Evolutionary conservation across 2,113 vertebrate genomes (phyloP), one percentile per base, ranked within the genome.

Genomic region (Siphamia tubifer): DNA sequence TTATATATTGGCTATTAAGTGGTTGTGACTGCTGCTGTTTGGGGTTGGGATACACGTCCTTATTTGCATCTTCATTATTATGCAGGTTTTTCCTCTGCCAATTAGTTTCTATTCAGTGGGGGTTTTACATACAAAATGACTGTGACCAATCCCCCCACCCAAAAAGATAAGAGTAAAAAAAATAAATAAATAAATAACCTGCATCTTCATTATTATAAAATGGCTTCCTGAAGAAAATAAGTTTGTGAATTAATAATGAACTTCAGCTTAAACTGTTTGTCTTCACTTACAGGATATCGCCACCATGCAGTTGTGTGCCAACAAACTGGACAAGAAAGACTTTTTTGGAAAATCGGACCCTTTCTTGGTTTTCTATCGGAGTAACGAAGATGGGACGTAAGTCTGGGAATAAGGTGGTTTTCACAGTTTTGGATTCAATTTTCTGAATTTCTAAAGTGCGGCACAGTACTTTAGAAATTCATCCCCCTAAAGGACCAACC

Each of bases 311-410:
- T 79, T 99, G 32, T 99, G 98, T 1, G 98, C 96, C 77, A 99
- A 99, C 91, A 98, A 99, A 85, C 92, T 99, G 84, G 98, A 99
- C 91, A 99, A 99, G 83, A 99, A 99, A 85, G 97, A 99, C 85
- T 99, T 99, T 89, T 99, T 99, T 1, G 98, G 98, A 47, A 99
- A 99, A 85, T 99, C 98, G 0, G 97, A 99, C 83, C 97, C 98
- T 21, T 99, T 99, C 89, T 92, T 99, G 8, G 96, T 99, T 57
- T 99, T 99, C 92, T 99, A 98, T 79, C 94, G 98, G 70, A 99
- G 97, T 87, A 99, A 99, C 0, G 98, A 99, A 78, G 98, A 99
- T 0, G 97, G 98, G 91, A 98, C 98, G 98, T 99, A 92, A 95
- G 97, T 88, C n/a, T 43, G 34, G n/a, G n/a, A n/a, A n/a, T n/a